Base-by-base conservation (phyloP, 35 echinoderm and acorn worm species). In the Apostichopus californicus region DNA sequence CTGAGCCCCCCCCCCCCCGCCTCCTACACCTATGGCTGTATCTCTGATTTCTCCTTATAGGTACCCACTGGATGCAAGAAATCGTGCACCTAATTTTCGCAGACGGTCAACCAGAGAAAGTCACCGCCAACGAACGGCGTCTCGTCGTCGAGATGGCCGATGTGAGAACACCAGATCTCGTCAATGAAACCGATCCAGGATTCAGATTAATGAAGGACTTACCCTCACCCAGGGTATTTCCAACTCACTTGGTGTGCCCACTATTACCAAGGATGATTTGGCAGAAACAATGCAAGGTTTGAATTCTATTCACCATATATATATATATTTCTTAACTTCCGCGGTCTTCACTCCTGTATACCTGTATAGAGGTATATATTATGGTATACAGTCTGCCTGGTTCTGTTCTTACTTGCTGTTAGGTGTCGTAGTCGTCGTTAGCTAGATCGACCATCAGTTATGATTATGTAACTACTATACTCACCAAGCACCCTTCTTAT, bases 41-140 rank as follows among this genome's bases (percentile, higher is more conserved):
- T 1, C 4, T 55, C 56, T 9, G 22, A 78, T 46, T 60, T 13
- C 53, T 46, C 0, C 34, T 46, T 70, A 86, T 13, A 87, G 86
- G 86, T 9, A 87, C 86, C n/a, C 86, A 87, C 86, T 87, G 86
- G 86, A 87, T 87, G 86, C 86, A 87, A 71, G 86, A 71, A 28
- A 87, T 87, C 12, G 86, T 87, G 9, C 86, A 87, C 86, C 56
- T 70, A 9, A 87, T 87, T 10, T 87, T 66, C 26, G 86, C 86
- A 34, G 86, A 87, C 14, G 86, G 86, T 63, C 57, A 87, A 14
- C 1, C 20, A 3, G 64, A 71, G 14, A 87, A 64, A 13, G 28
- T 87, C 18, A 65, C 86, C n/a, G 12, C 56, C 8, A 21, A 28
- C 9, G 57, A 87, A 22, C 5, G 86, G 23, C 54, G 57, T 25